Evolutionary conservation across 2,113 vertebrate genomes (phyloP), one percentile per base, ranked within the genome.

Genomic region (Pimephales promelas): DNA sequence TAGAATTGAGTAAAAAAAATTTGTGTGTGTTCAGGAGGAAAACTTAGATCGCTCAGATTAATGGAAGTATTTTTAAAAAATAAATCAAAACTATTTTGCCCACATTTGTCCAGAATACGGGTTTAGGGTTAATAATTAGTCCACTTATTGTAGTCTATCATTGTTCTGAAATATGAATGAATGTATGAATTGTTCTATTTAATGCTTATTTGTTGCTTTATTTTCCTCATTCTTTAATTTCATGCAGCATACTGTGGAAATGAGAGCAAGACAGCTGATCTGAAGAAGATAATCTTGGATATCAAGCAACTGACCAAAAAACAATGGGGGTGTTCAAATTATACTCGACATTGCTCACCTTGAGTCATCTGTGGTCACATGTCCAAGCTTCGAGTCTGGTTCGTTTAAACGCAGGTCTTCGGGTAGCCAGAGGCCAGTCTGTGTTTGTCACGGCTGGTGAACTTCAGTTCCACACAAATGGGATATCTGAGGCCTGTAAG

Each of bases 401-500:
- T 8, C 87, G 6, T 1, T 73, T 89, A 66, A 95, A 92, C 10
- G 86, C 88, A 54, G 93, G 85, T 5, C 83, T 94, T 84, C 86
- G 82, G 64, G 91, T 79, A 0, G 75, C 84, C 62, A 90, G 92
- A 62, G 94, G 95, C 10, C 90, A 89, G 20, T 89, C 91, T 3
- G 93, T 86, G 7, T 91, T 89, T 2, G 0, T 94, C 88, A 93
- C 86, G 0, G 76, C 90, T 66, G 88, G 88, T 18, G 86, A 94
- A 68, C 89, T 93, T 72, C 8, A 3, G 84, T 90, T 96, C 3
- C 2, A 26, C 72, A 85, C 87, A 84, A 89, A 89, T 2, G 54
- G 81, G 20, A 54, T 82, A 0, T 85, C 83, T 0, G 13, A 93
- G 84, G 86, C 90, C 81, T 93, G 93, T 83, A 96, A 95, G 88